Evolutionary conservation across 2,888 invertebrate species (phyloP).

Genomic region (Scaptomyza parva): DNA sequence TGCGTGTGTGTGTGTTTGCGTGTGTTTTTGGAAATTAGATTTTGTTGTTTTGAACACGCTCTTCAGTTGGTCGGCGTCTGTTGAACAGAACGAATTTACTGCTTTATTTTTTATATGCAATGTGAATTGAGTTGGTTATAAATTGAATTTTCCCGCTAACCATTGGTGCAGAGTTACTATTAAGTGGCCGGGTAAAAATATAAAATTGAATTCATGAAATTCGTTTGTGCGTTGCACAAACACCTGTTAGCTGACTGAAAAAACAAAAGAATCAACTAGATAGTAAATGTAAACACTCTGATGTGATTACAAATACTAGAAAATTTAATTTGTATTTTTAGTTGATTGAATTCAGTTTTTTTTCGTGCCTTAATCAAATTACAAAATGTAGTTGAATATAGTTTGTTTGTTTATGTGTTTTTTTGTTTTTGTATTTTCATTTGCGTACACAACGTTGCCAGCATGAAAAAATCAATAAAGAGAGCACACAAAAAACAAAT

Average conservation of each 20-base stretch:
- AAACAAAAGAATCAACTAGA: not conserved
- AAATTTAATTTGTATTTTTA: constrained; percentile 1
- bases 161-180: not conserved
- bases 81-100: constrained; percentile 35
- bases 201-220: not conserved
- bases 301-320: not conserved
- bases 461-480: constrained; percentile 71
- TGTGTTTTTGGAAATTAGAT: constrained; percentile 22
- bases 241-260: constrained; percentile 56
- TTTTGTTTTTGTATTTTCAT: constrained; percentile 33
- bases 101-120: not conserved
- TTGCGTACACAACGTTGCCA: constrained; percentile 46
- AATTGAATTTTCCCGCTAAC: not conserved
- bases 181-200: not conserved
- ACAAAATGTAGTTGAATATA: constrained; percentile 17
- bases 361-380: constrained; percentile 30
- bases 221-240: constrained; percentile 3
- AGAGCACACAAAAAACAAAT: constrained; percentile 19
- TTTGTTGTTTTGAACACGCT: constrained; percentile 33
- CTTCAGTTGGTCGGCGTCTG: constrained; percentile 38
- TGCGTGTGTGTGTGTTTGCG: too few species aligned
- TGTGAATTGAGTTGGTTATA: not conserved
- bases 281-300: not conserved
- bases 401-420: constrained; percentile 34
- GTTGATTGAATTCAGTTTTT: constrained; percentile 14